phyloP scores from a whole-genome alignment of 2,113 vertebrate genomes.

The Antidorcas marsupialis region DNA sequence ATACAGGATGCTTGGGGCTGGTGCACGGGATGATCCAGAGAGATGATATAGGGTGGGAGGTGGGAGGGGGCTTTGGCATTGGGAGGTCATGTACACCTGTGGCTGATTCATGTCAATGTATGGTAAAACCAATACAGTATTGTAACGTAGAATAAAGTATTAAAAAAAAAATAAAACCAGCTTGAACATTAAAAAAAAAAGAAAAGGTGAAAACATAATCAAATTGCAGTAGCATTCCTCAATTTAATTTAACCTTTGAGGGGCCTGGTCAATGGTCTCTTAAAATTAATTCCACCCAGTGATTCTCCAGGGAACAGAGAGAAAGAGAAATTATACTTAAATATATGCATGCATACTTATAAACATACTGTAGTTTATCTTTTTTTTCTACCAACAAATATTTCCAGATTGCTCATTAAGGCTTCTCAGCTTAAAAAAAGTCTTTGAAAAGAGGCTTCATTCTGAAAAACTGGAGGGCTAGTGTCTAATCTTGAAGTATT shows the following conservation, averaged over 20 bases:
- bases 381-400: slow-evolving; percentile 23
- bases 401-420: background rate
- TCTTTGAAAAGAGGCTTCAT: background rate
- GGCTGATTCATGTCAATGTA: too few relatives aligned
- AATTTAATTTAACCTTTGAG: slow-evolving; percentile 58
- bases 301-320: slow-evolving; percentile 11
- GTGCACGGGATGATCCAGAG: too few relatives aligned
- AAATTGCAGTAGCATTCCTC: background rate
- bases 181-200: too few relatives aligned
- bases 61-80: too few relatives aligned
- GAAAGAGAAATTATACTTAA: slow-evolving; percentile 5
- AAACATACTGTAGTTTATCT: background rate
- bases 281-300: slow-evolving; percentile 46
- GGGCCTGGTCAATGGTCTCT: background rate
- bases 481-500: background rate
- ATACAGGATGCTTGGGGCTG: too few relatives aligned
- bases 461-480: slow-evolving; percentile 21
- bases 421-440: background rate
- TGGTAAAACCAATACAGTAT: too few relatives aligned
- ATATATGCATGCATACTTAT: background rate
- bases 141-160: too few relatives aligned
- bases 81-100: too few relatives aligned
- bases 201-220: slow-evolving; percentile 55
- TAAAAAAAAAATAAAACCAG: too few relatives aligned
- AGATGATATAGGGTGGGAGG: too few relatives aligned